Conservation (phyloP, 2,113 vertebrate species). For the Macheiramphus alcinus region DNA sequence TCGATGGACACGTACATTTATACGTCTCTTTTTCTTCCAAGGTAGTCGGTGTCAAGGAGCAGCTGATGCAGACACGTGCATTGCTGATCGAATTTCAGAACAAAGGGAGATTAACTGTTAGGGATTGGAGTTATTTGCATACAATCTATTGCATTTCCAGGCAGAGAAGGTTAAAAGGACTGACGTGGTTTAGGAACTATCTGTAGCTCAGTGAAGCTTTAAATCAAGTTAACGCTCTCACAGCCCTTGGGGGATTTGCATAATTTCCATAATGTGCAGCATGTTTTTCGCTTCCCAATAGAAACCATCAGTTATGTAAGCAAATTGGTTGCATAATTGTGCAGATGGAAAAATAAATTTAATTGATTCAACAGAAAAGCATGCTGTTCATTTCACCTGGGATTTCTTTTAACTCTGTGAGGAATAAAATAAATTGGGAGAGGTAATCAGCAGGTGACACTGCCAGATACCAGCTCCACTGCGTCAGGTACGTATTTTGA, state of each 20-base stretch:
- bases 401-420: neutral
- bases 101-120: neutral
- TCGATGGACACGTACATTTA: too few species aligned
- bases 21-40: neutral
- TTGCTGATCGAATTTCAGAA: neutral
- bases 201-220: neutral
- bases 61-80: fast-evolving
- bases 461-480: neutral
- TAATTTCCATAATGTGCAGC: neutral
- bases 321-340: neutral
- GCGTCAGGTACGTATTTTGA: neutral
- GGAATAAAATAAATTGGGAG: neutral
- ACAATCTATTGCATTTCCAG: neutral
- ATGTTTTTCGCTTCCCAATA: neutral
- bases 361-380: neutral
- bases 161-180: neutral
- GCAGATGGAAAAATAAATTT: neutral
- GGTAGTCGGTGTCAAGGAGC: neutral
- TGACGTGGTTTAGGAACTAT: neutral
- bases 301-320: constrained; percentile 12
- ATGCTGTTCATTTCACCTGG: neutral
- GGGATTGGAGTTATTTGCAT: neutral
- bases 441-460: neutral
- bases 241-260: neutral
- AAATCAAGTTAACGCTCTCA: neutral